Base-by-base conservation (phyloP, 2,888 invertebrate genomes). In the Amaurobius ferox region DNA sequence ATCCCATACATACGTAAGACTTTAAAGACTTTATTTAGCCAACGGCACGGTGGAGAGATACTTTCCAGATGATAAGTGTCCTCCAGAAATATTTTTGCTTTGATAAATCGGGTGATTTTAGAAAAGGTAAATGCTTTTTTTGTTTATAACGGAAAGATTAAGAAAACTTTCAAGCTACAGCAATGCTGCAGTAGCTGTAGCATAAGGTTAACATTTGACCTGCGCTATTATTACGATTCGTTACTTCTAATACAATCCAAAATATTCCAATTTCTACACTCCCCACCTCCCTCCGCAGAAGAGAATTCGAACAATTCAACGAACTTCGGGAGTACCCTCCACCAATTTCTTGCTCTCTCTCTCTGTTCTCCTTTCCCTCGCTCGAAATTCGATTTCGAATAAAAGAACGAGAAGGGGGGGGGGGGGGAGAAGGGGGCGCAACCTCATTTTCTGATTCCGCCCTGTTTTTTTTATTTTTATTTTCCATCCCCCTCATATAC, bases 251-350 rank as follows among this genome's bases (percentile, higher is more conserved):
- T 55, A 16, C 11, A 55, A 55, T 55, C 55, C 19, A 55, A 55
- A 55, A 55, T 55, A 23, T 55, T 55, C 55, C 55, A 55, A 55
- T 55, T 23, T 55, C 23, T 6, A 23, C 55, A 23, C 16, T n/a
- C 35, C 35, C 35, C 35, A 7, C 16, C 6, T 7, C 35, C 35
- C 35, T 11, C 44, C 55, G 11, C 55, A 55, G 55, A 55, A 55
- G 9, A 55, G 55, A 55, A 55, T 44, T 55, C 55, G 7, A 44
- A 44, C 44, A 11, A 44, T 44, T 44, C 44, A 11, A 11, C 16
- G 44, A 44, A 44, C n/a, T 44, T n/a, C n/a, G n/a, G n/a, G 44
- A 44, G 39, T 70, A 62, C 62, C 79, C 70, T 71, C 79, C 40
- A 39, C 70, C 32, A 29, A 66, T 66, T 66, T 32, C 66, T 6